A percentile compares a stretch with the other conserved stretches of the same genome.
phyloP scores from a whole-genome alignment of 2,888 invertebrate genomes.

The Scaptomyza caliginosa region DNA sequence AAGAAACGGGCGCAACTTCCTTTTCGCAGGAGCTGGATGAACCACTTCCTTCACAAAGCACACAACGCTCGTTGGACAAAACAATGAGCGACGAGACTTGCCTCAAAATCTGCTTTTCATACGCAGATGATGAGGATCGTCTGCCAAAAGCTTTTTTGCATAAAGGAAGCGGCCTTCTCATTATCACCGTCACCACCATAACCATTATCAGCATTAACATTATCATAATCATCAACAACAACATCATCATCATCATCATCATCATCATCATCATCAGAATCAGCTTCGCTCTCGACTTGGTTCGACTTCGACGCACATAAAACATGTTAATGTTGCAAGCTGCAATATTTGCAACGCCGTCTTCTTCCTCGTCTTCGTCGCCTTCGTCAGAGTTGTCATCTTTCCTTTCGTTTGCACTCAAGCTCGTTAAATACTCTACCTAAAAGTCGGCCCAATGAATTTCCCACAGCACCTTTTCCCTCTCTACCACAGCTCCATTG shows the following conservation, averaged over 20 bases:
- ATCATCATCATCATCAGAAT: slow-evolving; percentile 5
- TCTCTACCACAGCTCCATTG: neutral
- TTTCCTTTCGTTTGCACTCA: slow-evolving; percentile 15
- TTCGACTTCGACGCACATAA: slow-evolving; percentile 41
- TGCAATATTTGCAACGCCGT: slow-evolving; percentile 55
- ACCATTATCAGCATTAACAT: slow-evolving; percentile 2
- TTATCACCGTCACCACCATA: slow-evolving; percentile 8
- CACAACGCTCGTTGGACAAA: neutral
- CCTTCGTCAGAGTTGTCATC: slow-evolving; percentile 19
- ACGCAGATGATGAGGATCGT: slow-evolving; percentile 41
- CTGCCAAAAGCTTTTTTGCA: slow-evolving; percentile 20
- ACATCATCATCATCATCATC: neutral
- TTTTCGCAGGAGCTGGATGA: slow-evolving; percentile 46
- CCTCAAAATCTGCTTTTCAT: slow-evolving; percentile 17
- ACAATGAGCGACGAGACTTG: slow-evolving; percentile 10
- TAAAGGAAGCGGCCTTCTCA: slow-evolving; percentile 25
- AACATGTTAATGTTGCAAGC: slow-evolving; percentile 75
- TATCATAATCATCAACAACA: slow-evolving; percentile 1
- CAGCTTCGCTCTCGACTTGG: slow-evolving; percentile 22
- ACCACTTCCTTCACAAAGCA: slow-evolving; percentile 49
- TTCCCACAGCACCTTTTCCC: neutral
- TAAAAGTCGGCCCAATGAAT: neutral
- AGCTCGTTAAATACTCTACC: slow-evolving; percentile 31
- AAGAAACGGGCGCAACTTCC: slow-evolving; percentile 60
- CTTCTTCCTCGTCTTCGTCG: slow-evolving; percentile 1